Base-by-base conservation (phyloP, 92 coral and sea anemone genomes). In the Zoanthus sociatus region DNA sequence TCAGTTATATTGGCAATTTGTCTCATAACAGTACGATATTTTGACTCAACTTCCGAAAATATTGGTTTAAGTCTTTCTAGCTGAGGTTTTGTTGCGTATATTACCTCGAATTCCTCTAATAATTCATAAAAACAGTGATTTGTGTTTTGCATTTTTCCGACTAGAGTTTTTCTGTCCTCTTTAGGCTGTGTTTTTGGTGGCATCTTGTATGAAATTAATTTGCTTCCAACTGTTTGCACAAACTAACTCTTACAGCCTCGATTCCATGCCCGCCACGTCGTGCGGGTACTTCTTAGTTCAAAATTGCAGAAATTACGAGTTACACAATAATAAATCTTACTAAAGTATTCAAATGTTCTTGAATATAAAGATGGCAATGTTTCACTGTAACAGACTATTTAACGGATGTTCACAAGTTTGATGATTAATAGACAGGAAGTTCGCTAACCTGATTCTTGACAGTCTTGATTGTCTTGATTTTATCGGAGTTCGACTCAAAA, bases 81-180 rank as follows among this genome's bases (percentile, higher is more conserved):
- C 73, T 73, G 82, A 15, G 95, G 76, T 58, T 88, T 78, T 47
- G 74, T 79, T 61, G 81, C 55, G 78, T 78, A 86, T 73, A 90
- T 86, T 44, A 82, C 78, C 54, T 93, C 70, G 83, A 85, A 93
- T 86, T 93, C 92, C 76, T 90, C 95, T 21, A 93, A 71, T 53
- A 90, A 71, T 63, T 93, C 92, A 60, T 84, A 32, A 5, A 93
- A 87, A 74, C n/a, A 73, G 73, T 66, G 76, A 74, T 20, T 60
- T 6, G 93, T 86, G 71, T 87, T 90, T 73, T 87, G 63, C 83
- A 78, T 60, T 81, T 90, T 90, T 26, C 87, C 90, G 18, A 48
- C 55, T 60, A 90, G 87, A 37, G 86, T 83, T 71, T 88, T 87
- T n/a, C 77, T 83, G 73, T 90, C 95, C 20, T 70, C 87, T 87